Conservation (phyloP, 92 coral and sea anemone genomes). For the Hydrozoanthus gracilis region DNA sequence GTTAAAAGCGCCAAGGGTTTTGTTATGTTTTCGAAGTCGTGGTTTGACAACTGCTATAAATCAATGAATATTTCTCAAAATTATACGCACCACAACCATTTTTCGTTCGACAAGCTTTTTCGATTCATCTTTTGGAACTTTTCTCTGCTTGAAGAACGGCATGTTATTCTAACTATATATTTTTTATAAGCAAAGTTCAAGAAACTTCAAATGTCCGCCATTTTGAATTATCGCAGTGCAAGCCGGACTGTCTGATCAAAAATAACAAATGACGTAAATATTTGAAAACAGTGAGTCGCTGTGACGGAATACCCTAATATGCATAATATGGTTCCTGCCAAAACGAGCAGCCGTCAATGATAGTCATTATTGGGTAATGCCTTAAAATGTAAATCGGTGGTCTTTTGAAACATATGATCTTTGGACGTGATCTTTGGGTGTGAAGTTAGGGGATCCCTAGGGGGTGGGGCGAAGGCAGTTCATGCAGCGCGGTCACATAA, state of each 20-base stretch:
- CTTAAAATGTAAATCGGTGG: no score
- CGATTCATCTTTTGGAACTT: constrained; percentile 86
- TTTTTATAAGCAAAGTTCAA: neutral
- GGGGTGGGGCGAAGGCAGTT: no score
- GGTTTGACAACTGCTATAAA: no score
- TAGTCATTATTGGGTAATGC: no score
- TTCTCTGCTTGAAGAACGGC: constrained; percentile 91
- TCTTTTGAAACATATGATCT: no score
- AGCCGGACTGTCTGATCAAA: constrained; percentile 14
- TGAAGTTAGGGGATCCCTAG: no score
- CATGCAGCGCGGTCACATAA: no score
- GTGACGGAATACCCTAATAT: neutral
- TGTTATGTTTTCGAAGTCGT: no score
- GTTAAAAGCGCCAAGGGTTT: no score
- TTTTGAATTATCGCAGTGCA: constrained; percentile 23
- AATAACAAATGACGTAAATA: constrained; percentile 45
- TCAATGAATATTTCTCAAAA: neutral
- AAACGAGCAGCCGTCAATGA: no score
- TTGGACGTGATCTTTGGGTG: no score
- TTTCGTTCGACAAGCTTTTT: constrained; percentile 82
- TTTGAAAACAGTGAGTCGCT: neutral
- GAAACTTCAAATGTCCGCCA: constrained; percentile 26
- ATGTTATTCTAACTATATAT: constrained; percentile 24
- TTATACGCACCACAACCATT: constrained; percentile 81
- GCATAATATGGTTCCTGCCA: no score